Conservation (phyloP, 2,113 vertebrate species). For the Triplophysa rosa region DNA sequence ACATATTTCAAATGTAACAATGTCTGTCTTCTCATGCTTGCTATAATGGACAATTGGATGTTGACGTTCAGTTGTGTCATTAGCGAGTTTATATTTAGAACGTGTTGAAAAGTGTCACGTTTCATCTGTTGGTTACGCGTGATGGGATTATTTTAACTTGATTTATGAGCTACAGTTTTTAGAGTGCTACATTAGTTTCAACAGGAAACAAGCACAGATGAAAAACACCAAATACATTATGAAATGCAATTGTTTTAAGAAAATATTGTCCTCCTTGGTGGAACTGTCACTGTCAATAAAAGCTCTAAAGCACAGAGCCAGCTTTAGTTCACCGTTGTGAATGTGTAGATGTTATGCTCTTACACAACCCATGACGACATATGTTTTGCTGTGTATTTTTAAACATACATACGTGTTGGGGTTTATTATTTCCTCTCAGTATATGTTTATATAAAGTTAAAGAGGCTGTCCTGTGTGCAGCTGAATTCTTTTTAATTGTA, state of each 20-base stretch:
- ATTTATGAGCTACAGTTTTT: not conserved
- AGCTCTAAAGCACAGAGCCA: not conserved
- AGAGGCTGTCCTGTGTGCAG: slow-evolving; percentile 12
- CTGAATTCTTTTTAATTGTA: slow-evolving; percentile 39
- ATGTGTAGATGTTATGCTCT: not conserved
- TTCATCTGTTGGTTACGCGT: not conserved
- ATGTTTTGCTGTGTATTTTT: not conserved
- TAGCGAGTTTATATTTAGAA: slow-evolving; percentile 9
- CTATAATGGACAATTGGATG: not conserved
- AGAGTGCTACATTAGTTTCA: not conserved
- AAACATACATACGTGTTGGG: not conserved
- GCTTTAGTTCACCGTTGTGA: not conserved
- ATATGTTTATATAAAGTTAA: not conserved
- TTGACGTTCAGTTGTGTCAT: not conserved
- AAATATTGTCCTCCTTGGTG: not conserved
- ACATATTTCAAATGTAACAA: too few species aligned
- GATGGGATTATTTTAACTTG: not conserved
- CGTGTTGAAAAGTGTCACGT: not conserved
- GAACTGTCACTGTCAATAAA: not conserved
- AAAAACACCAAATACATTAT: not conserved
- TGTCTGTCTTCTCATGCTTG: too few species aligned
- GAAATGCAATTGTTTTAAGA: not conserved
- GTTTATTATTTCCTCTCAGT: not conserved
- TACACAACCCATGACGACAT: not conserved
- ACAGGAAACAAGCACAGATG: not conserved